phyloP scores from a whole-genome alignment of 2,888 invertebrate species.

The Lepidocyrtinus sp. region DNA sequence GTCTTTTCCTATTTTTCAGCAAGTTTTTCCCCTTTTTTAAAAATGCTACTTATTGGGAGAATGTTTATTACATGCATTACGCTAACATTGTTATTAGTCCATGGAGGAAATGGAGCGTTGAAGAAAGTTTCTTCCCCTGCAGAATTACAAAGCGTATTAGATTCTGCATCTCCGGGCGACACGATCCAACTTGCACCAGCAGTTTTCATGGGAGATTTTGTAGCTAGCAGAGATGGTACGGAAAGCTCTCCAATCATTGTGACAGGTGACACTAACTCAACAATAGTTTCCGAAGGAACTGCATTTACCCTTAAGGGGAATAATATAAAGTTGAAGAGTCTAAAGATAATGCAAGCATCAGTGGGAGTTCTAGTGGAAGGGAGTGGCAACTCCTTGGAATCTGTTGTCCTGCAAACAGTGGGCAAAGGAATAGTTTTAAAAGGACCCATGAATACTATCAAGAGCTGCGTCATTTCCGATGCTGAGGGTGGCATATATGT shows the following conservation, averaged over 20 bases:
- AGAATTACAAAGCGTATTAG: slow-evolving; percentile 65
- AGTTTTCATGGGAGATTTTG: slow-evolving; percentile 64
- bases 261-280: slow-evolving; percentile 66
- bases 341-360: slow-evolving; percentile 64
- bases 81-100: too few species aligned
- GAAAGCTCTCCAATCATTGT: slow-evolving; percentile 59
- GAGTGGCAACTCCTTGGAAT: slow-evolving; percentile 58
- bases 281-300: slow-evolving; percentile 65
- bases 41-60: too few species aligned
- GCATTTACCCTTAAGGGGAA: slow-evolving; percentile 64
- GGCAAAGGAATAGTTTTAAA: slow-evolving; percentile 64
- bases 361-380: slow-evolving; percentile 67
- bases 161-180: slow-evolving; percentile 64
- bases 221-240: slow-evolving; percentile 58
- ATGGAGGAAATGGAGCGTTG: slow-evolving; percentile 38
- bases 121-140: slow-evolving; percentile 55
- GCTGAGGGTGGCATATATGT: slow-evolving; percentile 66
- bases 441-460: slow-evolving; percentile 64
- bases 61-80: too few species aligned
- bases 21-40: too few species aligned
- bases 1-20: not conserved
- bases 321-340: slow-evolving; percentile 66
- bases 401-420: slow-evolving; percentile 49
- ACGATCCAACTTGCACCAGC: slow-evolving; percentile 65
- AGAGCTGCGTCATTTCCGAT: slow-evolving; percentile 68